A percentile compares a stretch with the other conserved stretches of the same genome.
These are phyloP conservation scores for Alosa alosa DNA, from an alignment of 2,113 vertebrate species.

Conservation along the genomic window DNA sequence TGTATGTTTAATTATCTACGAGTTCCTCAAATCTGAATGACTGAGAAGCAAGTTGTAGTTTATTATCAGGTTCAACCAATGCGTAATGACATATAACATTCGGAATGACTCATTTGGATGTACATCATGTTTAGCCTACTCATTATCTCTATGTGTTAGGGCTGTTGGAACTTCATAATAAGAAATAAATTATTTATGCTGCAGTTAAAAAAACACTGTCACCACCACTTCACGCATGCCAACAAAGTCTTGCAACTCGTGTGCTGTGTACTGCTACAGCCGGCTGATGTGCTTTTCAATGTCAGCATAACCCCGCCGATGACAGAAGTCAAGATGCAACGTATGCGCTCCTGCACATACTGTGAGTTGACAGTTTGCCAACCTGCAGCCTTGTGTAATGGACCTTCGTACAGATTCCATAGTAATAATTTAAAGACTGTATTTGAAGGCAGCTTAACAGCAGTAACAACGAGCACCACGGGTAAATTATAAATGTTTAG, in stretches of 20 bases:
- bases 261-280: not conserved
- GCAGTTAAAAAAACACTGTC: not conserved
- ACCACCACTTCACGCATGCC: not conserved
- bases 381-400: not conserved
- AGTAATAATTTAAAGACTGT: not conserved
- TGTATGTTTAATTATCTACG: not conserved
- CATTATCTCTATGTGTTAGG: not conserved
- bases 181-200: not conserved
- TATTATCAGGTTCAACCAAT: not conserved
- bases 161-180: not conserved
- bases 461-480: not conserved
- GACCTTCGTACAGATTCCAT: not conserved
- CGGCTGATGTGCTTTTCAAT: not conserved
- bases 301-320: constrained; percentile 5
- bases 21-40: not conserved
- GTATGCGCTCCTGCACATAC: not conserved
- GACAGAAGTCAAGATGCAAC: not conserved
- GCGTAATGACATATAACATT: not conserved
- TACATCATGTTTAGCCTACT: not conserved
- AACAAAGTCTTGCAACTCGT: not conserved
- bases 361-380: constrained; percentile 10
- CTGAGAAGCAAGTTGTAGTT: not conserved
- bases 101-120: not conserved
- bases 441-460: not conserved
- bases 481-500: not conserved